These are phyloP conservation scores for Hydrotaea cyrtoneurina DNA, from an alignment of 2,888 invertebrate species.

Conservation along the genomic window DNA sequence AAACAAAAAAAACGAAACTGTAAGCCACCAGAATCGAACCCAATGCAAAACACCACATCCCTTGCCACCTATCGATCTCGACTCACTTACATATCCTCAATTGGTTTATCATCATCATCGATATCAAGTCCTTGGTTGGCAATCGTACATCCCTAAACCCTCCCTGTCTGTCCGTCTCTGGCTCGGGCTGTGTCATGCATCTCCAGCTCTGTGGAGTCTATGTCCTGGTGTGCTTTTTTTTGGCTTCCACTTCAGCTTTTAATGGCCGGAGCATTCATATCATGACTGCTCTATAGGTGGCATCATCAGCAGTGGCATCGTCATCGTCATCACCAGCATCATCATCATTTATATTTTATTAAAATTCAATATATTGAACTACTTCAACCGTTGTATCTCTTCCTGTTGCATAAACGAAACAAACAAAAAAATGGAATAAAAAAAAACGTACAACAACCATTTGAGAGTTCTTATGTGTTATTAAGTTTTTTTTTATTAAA, in stretches of 20 bases:
- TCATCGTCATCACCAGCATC: constrained; percentile 25
- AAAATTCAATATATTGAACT: constrained; percentile 60
- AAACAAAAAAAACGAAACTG: neutral
- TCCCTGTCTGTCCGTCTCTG: neutral
- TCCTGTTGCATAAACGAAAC: neutral
- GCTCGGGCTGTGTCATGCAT: constrained; percentile 1
- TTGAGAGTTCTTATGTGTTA: constrained; percentile 48
- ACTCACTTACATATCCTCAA: constrained; percentile 44
- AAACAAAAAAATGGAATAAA: neutral
- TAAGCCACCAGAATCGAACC: neutral
- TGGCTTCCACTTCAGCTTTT: constrained; percentile 39
- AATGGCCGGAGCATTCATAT: constrained; percentile 40
- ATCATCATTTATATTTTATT: constrained; percentile 58
- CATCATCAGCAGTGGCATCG: constrained; percentile 17
- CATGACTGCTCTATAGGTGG: constrained; percentile 15
- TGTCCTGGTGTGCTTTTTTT: constrained; percentile 25
- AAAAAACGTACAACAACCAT: constrained; percentile 22
- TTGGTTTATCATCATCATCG: constrained; percentile 57
- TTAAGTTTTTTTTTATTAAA: constrained; percentile 47
- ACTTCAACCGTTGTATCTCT: neutral
- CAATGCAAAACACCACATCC: neutral
- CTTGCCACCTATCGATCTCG: neutral
- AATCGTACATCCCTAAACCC: neutral
- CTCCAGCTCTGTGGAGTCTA: neutral
- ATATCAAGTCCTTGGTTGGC: constrained; percentile 3